Evolutionary conservation across 1,140 invertebrate genomes (phyloP).

Genomic region (Gerris buenoi): DNA sequence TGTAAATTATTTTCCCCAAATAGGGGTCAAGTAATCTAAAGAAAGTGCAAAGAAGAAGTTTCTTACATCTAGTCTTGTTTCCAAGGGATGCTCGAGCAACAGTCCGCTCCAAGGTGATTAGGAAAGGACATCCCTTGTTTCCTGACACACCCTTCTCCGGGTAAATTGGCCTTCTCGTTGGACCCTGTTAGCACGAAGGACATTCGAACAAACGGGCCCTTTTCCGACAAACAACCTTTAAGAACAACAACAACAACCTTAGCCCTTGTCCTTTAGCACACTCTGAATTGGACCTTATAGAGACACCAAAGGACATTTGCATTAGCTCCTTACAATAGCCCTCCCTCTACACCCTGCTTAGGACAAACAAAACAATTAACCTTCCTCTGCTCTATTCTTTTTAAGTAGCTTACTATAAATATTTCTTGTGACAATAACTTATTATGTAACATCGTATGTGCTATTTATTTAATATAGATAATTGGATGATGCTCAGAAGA

Average conservation of each 20-base stretch:
- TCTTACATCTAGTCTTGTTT: background rate
- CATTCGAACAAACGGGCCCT: background rate
- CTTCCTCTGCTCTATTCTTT: no score
- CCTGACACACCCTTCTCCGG: background rate
- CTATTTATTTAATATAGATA: background rate
- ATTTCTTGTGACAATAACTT: background rate
- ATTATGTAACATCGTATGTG: background rate
- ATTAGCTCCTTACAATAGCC: background rate
- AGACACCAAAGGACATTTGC: background rate
- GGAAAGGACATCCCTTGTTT: background rate
- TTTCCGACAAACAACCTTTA: background rate
- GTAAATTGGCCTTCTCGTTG: background rate
- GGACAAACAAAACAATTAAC: background rate
- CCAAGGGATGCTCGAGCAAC: background rate
- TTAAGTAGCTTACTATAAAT: background rate
- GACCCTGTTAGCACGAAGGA: background rate
- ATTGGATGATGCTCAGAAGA: background rate
- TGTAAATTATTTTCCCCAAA: background rate
- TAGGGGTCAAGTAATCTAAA: background rate
- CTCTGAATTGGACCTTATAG: background rate
- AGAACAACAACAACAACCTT: no score
- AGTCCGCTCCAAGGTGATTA: no score
- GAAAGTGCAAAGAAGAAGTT: background rate
- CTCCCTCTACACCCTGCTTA: background rate
- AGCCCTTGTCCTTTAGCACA: background rate